Evolutionary conservation across 2,888 invertebrate species (phyloP).

Genomic region (Eupithecia subumbrata): DNA sequence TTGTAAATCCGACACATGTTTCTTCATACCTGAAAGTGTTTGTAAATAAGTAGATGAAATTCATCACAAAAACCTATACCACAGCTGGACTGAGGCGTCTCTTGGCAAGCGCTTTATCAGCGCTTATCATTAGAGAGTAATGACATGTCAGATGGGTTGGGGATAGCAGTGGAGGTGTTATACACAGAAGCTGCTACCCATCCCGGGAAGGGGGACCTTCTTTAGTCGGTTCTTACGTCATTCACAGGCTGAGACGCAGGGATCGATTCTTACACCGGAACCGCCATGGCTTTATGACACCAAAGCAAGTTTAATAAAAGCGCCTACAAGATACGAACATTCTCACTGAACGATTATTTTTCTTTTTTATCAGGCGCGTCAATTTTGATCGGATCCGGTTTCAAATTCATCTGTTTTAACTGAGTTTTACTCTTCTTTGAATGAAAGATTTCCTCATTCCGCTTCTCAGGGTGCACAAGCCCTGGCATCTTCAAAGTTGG

Average conservation of each 20-base stretch:
- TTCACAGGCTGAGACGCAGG: neutral
- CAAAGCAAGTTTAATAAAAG: neutral
- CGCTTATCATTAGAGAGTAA: neutral
- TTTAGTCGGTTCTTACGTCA: no score
- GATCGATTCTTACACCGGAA: no score
- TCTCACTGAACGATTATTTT: neutral
- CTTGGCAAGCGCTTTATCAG: no score
- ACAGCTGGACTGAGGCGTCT: neutral
- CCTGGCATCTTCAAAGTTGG: slow-evolving; percentile 54
- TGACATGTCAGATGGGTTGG: neutral
- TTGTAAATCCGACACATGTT: neutral
- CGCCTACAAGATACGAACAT: neutral
- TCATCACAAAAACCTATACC: neutral
- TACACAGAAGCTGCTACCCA: neutral
- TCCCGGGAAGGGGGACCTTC: no score
- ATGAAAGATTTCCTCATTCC: slow-evolving; percentile 56
- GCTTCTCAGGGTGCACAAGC: slow-evolving; percentile 50
- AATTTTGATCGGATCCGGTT: neutral
- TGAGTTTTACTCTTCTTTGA: slow-evolving; percentile 53
- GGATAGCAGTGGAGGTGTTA: neutral
- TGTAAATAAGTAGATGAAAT: neutral
- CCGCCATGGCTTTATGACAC: no score
- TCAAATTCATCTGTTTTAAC: slow-evolving; percentile 52
- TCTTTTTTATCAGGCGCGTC: slow-evolving; percentile 7
- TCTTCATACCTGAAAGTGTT: neutral